Percentiles rank a stretch among this genome's conserved stretches.
phyloP scores from a whole-genome alignment of 2,888 invertebrate species.

The Lampropteryx suffumata region DNA sequence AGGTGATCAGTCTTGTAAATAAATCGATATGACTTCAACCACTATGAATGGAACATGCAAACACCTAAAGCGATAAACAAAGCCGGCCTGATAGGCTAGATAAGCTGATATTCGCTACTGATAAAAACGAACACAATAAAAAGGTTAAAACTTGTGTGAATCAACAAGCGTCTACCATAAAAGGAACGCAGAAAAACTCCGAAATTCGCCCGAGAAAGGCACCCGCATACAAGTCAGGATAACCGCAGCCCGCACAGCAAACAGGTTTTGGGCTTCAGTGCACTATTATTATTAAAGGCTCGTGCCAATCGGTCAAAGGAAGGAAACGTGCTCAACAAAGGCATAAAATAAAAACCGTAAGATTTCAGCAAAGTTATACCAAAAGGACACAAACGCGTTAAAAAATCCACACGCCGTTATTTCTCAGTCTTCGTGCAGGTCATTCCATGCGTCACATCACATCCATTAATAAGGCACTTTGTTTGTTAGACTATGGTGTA shows the following conservation, averaged over 20 bases:
- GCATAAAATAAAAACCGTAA: constrained; percentile 55
- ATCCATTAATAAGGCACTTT: constrained; percentile 78
- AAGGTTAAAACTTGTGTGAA: constrained; percentile 17
- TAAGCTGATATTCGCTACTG: constrained; percentile 28
- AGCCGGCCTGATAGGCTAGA: constrained; percentile 24
- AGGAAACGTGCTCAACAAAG: constrained; percentile 74
- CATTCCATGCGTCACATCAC: constrained; percentile 76
- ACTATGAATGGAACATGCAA: constrained; percentile 23
- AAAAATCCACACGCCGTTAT: constrained; percentile 65
- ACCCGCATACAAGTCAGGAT: constrained; percentile 76
- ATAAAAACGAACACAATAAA: constrained; percentile 32
- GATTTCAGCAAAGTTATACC: constrained; percentile 67
- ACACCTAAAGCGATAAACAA: constrained; percentile 27
- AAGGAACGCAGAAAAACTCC: constrained; percentile 45
- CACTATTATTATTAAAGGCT: constrained; percentile 81
- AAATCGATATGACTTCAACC: constrained; percentile 36
- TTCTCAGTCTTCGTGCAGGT: constrained; percentile 56
- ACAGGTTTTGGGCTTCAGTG: constrained; percentile 69
- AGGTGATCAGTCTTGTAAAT: constrained; percentile 57
- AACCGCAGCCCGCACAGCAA: constrained; percentile 77
- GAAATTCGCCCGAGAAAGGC: constrained; percentile 67
- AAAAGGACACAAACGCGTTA: constrained; percentile 75
- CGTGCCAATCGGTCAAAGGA: constrained; percentile 72
- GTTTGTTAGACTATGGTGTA: constrained; percentile 59
- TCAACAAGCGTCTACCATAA: constrained; percentile 13